These are phyloP conservation scores for Callipepla squamata DNA, from an alignment of 2,113 vertebrate species.

Conservation along the genomic window DNA sequence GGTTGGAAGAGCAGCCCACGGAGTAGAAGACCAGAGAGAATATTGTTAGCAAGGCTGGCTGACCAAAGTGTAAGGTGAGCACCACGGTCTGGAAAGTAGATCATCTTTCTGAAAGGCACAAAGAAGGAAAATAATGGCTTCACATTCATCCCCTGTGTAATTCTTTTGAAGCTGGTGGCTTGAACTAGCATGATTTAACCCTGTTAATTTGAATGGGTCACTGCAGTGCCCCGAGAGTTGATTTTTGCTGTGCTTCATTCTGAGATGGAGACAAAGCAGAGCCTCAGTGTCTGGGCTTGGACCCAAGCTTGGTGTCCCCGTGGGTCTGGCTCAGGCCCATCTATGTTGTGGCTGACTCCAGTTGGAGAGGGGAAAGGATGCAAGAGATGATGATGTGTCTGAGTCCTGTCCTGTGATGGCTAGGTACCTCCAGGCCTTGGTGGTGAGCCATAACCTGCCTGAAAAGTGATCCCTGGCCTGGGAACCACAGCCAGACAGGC, in stretches of 20 bases:
- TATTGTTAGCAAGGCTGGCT: background rate
- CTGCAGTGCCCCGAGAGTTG: slow-evolving; percentile 24
- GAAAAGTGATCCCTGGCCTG: background rate
- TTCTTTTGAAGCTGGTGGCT: slow-evolving; percentile 55
- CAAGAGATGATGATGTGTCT: slow-evolving; percentile 20
- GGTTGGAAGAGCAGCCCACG: background rate
- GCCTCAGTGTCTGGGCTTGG: background rate
- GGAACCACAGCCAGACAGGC: background rate
- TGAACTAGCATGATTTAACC: slow-evolving; percentile 41
- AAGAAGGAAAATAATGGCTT: slow-evolving; percentile 41
- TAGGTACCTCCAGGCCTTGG: slow-evolving; percentile 28
- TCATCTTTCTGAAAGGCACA: slow-evolving; percentile 51
- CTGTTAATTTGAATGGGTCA: slow-evolving; percentile 60
- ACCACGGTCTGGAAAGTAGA: slow-evolving; percentile 56
- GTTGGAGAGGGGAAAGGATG: background rate
- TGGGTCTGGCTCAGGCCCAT: background rate
- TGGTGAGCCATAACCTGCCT: background rate
- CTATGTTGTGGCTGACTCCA: background rate
- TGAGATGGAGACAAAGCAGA: slow-evolving; percentile 58
- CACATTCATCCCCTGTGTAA: slow-evolving; percentile 49
- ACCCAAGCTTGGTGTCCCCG: slow-evolving; percentile 35
- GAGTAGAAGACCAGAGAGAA: background rate
- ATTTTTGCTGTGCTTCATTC: background rate
- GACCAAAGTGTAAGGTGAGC: background rate
- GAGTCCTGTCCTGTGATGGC: background rate